Percentiles rank a stretch among this genome's conserved stretches.
phyloP scores from a whole-genome alignment of 1,140 invertebrate genomes.

The Uloborus diversus region DNA sequence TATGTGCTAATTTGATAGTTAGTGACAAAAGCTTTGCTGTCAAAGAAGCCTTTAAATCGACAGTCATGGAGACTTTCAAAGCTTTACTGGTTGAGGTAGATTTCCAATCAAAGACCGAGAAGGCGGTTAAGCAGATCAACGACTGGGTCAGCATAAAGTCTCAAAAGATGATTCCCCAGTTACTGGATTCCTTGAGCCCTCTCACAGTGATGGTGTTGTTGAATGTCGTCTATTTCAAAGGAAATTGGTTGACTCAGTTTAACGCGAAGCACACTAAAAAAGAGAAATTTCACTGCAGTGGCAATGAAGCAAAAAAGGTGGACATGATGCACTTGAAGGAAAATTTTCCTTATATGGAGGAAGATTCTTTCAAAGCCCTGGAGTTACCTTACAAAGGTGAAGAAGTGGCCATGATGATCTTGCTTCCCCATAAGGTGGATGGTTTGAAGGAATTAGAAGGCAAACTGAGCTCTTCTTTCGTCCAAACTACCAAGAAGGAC shows the following conservation, averaged over 20 bases:
- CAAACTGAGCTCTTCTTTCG: neutral
- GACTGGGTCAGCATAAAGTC: conserved; percentile 75
- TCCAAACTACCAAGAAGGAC: neutral
- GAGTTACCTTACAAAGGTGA: conserved; percentile 73
- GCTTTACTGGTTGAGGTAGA: neutral
- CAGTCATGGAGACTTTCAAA: neutral
- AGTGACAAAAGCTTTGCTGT: neutral
- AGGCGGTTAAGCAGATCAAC: conserved; percentile 72
- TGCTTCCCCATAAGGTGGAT: conserved; percentile 58
- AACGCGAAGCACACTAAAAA: conserved; percentile 64
- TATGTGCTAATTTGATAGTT: neutral
- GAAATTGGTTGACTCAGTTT: conserved; percentile 78
- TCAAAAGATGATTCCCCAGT: conserved; percentile 71
- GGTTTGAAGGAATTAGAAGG: neutral
- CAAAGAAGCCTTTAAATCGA: neutral
- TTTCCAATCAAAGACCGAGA: neutral
- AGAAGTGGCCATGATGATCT: conserved; percentile 62
- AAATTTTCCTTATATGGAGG: conserved; percentile 8
- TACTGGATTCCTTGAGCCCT: conserved; percentile 67
- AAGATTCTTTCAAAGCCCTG: conserved; percentile 7
- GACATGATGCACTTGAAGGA: conserved; percentile 28
- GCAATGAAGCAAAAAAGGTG: neutral
- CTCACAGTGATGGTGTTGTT: conserved; percentile 75
- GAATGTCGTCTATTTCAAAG: conserved; percentile 82
- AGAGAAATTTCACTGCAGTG: conserved; percentile 73